phyloP scores from a whole-genome alignment of 2,888 invertebrate genomes.

The Lasioglossum calceatum region DNA sequence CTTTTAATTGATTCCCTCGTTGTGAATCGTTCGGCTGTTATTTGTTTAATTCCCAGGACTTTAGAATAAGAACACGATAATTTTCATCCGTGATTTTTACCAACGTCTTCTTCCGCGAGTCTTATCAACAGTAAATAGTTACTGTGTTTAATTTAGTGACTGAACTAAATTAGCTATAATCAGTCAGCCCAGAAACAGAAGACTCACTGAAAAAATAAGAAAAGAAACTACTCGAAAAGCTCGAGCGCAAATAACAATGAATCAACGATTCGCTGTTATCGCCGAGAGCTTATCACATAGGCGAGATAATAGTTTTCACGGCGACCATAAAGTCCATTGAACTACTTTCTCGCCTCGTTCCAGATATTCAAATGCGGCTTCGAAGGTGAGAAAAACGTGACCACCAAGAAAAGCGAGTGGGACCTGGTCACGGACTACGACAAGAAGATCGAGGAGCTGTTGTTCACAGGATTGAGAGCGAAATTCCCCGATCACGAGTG shows the following conservation, averaged over 20 bases:
- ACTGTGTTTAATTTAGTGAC: not conserved
- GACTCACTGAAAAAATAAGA: not conserved
- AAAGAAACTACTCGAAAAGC: too few relatives aligned
- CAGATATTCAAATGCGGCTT: slow-evolving; percentile 72
- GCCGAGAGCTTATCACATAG: slow-evolving; percentile 40
- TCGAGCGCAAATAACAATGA: not conserved
- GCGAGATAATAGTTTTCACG: slow-evolving; percentile 5
- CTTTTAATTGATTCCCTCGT: not conserved
- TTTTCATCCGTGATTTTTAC: not conserved
- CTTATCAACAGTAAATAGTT: not conserved
- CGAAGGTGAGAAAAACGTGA: slow-evolving; percentile 84
- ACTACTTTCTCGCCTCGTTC: not conserved
- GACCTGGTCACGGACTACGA: slow-evolving; percentile 94
- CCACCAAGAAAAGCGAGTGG: slow-evolving; percentile 87
- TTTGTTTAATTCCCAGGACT: not conserved
- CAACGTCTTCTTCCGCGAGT: not conserved
- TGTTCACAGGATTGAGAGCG: slow-evolving; percentile 86
- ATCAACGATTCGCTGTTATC: slow-evolving; percentile 19
- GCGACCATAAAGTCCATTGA: not conserved
- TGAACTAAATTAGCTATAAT: too few relatives aligned
- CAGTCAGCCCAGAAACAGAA: not conserved
- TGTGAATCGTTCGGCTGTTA: not conserved
- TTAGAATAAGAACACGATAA: not conserved
- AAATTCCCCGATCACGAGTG: slow-evolving; percentile 88
- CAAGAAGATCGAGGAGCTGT: slow-evolving; percentile 89